A percentile compares a stretch with the other conserved stretches of the same genome.
Evolutionary conservation across 2,113 vertebrate genomes (phyloP).

Genomic region (Calonectris borealis): DNA sequence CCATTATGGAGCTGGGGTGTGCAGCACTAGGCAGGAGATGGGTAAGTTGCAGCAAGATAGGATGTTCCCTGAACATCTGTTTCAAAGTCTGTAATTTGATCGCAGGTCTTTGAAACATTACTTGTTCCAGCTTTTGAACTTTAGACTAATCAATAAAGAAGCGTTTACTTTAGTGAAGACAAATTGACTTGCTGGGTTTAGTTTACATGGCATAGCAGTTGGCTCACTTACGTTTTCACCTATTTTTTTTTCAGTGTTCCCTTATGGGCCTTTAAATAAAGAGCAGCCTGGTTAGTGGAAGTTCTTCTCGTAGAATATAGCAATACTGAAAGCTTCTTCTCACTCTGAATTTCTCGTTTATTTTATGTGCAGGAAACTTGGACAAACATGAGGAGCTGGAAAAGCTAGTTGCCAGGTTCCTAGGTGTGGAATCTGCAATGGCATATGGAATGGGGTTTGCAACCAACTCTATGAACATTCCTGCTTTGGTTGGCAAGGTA

Average conservation of each 20-base stretch:
- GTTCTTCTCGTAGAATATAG: not conserved
- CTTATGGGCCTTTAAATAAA: not conserved
- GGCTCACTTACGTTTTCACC: not conserved
- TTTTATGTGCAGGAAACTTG: conserved; percentile 83
- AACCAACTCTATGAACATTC: conserved; percentile 99
- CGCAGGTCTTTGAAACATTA: not conserved
- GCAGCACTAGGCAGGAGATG: conserved; percentile 91
- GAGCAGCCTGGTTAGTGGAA: not conserved
- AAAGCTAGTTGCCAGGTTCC: conserved; percentile 85
- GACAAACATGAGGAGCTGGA: conserved; percentile 94
- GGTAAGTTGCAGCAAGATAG: conserved; percentile 74
- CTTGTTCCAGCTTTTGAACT: not conserved
- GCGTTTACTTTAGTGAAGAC: not conserved
- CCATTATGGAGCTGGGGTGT: conserved; percentile 87
- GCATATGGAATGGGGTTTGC: conserved; percentile 96
- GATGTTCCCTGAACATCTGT: not conserved
- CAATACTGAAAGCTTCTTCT: not conserved
- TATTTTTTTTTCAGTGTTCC: not conserved
- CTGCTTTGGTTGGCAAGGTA: conserved; percentile 93
- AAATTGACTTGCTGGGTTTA: not conserved
- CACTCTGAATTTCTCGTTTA: conserved; percentile 19
- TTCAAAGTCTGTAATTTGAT: not conserved
- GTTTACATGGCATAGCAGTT: not conserved
- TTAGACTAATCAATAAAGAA: not conserved
- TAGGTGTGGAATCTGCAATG: conserved; percentile 95